phyloP scores from a whole-genome alignment of 1,140 invertebrate genomes.

The Agrilus planipennis region DNA sequence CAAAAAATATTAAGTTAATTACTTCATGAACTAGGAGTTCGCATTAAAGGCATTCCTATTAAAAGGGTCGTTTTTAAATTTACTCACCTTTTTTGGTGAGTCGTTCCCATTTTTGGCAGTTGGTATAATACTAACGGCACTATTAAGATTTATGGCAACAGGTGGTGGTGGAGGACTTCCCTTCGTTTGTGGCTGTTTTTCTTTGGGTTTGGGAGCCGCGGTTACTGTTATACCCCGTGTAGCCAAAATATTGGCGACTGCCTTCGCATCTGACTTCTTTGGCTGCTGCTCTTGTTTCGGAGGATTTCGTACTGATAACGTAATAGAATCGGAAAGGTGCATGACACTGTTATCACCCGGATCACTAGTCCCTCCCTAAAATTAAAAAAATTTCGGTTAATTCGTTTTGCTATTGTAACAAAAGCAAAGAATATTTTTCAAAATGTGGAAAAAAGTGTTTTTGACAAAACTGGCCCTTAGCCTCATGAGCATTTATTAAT shows the following conservation, averaged over 20 bases:
- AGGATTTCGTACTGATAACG: conserved; percentile 48
- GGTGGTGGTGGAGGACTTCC: conserved; percentile 20
- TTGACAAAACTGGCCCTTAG: background rate
- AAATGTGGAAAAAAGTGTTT: background rate
- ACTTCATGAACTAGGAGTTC: too few relatives aligned
- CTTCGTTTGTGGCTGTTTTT: conserved; percentile 21
- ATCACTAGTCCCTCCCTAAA: conserved; percentile 21
- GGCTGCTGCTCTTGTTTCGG: conserved; percentile 23
- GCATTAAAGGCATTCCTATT: too few relatives aligned
- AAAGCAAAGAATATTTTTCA: background rate
- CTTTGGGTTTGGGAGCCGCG: conserved; percentile 32
- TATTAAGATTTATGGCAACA: conserved; percentile 51
- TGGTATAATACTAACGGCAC: conserved; percentile 60
- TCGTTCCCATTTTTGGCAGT: conserved; percentile 19
- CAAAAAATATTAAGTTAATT: too few relatives aligned
- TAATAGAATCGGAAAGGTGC: conserved; percentile 50
- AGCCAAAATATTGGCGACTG: conserved; percentile 60
- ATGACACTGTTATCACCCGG: conserved; percentile 41
- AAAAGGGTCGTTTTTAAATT: too few relatives aligned
- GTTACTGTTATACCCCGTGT: conserved; percentile 65
- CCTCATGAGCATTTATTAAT: too few relatives aligned
- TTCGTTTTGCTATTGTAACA: background rate
- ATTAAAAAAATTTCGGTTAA: background rate
- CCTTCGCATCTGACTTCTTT: conserved; percentile 54
- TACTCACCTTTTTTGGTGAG: too few relatives aligned